These are phyloP conservation scores for Tetramorium alpestre DNA, from an alignment of 1,140 invertebrate species.

Conservation along the genomic window DNA sequence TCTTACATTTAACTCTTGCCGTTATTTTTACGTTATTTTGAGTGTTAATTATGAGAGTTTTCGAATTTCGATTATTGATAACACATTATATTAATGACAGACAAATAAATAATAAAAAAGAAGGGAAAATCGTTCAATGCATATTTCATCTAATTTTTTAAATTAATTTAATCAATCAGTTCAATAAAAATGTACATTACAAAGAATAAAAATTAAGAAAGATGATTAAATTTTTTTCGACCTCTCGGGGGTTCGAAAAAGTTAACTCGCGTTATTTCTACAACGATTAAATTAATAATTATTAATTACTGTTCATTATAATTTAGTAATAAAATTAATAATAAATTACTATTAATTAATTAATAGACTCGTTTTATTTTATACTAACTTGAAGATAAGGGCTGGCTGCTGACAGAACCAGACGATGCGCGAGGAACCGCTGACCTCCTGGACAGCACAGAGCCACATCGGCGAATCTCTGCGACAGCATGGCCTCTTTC, in stretches of 20 bases:
- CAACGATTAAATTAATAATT: not conserved
- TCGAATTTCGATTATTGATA: not conserved
- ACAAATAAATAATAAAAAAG: not conserved
- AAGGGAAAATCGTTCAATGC: not conserved
- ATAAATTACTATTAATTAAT: not conserved
- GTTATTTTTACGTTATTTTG: not conserved
- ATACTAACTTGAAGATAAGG: slow-evolving; percentile 80
- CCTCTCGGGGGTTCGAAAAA: not conserved
- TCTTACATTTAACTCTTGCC: not conserved
- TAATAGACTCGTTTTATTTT: not conserved
- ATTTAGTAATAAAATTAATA: too few species aligned
- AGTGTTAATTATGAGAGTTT: not conserved
- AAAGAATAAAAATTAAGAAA: not conserved
- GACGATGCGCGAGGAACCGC: slow-evolving; percentile 82
- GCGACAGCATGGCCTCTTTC: slow-evolving; percentile 79
- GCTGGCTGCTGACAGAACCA: slow-evolving; percentile 82
- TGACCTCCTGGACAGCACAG: slow-evolving; percentile 81
- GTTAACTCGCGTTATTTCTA: not conserved
- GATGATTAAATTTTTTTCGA: not conserved
- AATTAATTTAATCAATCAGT: not conserved
- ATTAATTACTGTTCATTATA: not conserved
- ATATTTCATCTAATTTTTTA: not conserved
- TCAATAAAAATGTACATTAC: not conserved
- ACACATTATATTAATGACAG: not conserved
- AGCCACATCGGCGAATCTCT: slow-evolving; percentile 81